These are phyloP conservation scores for Xiphorhynchus erythropygius DNA, from an alignment of 2,797 vertebrate species.

Conservation along the genomic window DNA sequence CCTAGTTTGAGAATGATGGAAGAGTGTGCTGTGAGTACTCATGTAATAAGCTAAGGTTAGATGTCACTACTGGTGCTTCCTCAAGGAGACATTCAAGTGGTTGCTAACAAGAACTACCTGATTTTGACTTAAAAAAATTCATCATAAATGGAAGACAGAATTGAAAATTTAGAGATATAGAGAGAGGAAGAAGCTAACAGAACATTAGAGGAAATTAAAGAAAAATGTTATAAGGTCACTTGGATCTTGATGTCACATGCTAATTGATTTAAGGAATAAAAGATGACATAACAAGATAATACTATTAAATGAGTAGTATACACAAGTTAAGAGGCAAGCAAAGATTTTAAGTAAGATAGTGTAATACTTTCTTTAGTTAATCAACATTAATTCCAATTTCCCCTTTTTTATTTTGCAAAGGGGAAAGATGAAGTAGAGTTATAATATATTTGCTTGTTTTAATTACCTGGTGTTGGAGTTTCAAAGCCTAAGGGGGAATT, in stretches of 20 bases:
- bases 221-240: background rate
- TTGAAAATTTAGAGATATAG: background rate
- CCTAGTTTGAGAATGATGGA: background rate
- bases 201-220: background rate
- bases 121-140: background rate
- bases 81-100: background rate
- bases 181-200: fast-evolving
- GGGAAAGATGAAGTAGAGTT: background rate
- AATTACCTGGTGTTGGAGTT: background rate
- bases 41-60: background rate
- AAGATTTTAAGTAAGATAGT: background rate
- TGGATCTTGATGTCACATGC: background rate
- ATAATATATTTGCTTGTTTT: background rate
- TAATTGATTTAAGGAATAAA: background rate
- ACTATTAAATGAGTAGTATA: background rate
- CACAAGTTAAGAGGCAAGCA: background rate
- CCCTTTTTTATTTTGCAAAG: background rate
- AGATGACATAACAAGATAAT: background rate
- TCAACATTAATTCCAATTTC: background rate
- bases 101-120: background rate
- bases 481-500: too few relatives aligned
- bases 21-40: background rate
- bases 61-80: background rate
- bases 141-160: background rate
- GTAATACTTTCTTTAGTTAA: background rate